Evolutionary conservation across 2,888 invertebrate species (phyloP).

Genomic region (Sminthurinus aureus): DNA sequence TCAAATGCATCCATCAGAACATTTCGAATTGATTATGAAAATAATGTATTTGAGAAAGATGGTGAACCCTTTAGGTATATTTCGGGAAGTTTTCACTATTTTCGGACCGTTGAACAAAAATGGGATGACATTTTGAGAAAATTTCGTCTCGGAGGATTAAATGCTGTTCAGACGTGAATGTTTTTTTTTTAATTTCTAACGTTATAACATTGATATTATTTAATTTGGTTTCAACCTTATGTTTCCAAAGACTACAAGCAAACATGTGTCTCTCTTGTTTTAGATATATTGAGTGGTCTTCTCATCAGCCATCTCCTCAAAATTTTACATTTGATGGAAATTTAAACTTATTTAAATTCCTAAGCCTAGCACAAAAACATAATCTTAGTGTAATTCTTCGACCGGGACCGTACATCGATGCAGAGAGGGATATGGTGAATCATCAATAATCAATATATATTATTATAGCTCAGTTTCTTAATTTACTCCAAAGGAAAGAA

Average conservation of each 20-base stretch:
- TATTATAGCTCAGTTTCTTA: too few relatives aligned
- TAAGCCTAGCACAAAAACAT: conserved; percentile 77
- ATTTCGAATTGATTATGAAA: conserved; percentile 69
- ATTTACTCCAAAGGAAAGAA: too few relatives aligned
- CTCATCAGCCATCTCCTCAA: conserved; percentile 78
- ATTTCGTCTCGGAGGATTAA: conserved; percentile 82
- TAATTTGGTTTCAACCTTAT: too few relatives aligned
- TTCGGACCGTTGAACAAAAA: conserved; percentile 77
- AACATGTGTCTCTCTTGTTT: too few relatives aligned
- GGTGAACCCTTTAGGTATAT: conserved; percentile 76
- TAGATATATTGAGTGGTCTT: conserved; percentile 89
- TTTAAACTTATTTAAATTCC: conserved; percentile 71
- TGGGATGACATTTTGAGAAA: conserved; percentile 83
- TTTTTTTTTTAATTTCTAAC: too few relatives aligned
- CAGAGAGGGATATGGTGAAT: conserved; percentile 80
- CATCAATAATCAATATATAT: background rate
- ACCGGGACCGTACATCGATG: conserved; percentile 91
- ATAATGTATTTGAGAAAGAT: conserved; percentile 74
- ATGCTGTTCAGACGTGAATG: conserved; percentile 84
- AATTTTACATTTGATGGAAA: conserved; percentile 74
- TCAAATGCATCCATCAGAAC: too few relatives aligned
- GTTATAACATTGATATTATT: too few relatives aligned
- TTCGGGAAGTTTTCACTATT: conserved; percentile 84
- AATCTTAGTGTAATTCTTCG: conserved; percentile 81
- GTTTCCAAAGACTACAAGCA: too few relatives aligned